Evolutionary conservation across 2,888 invertebrate species (phyloP).

Genomic region (Cantharis nigra): DNA sequence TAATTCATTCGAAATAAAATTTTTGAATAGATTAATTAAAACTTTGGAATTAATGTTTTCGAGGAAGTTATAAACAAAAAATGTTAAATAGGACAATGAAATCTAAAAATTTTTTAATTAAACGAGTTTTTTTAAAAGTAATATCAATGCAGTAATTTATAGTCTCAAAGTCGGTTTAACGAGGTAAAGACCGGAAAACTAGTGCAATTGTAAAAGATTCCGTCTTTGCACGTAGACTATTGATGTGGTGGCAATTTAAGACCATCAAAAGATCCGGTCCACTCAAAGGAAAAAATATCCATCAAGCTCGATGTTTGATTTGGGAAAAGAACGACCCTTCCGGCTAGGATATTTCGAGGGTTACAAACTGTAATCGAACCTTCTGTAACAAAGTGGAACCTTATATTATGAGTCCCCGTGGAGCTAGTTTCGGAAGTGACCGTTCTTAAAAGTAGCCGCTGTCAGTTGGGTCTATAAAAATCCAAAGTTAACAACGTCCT

Average conservation of each 20-base stretch:
- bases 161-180: background rate
- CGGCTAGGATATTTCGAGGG: constrained; percentile 28
- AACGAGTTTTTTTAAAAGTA: background rate
- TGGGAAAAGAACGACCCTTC: constrained; percentile 26
- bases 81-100: background rate
- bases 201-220: constrained; percentile 1
- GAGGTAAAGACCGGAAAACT: constrained; percentile 16
- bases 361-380: constrained; percentile 21
- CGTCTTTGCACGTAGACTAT: constrained; percentile 7
- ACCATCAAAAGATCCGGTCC: constrained; percentile 21
- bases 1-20: background rate
- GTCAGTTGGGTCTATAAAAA: constrained; percentile 33
- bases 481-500: constrained; percentile 45
- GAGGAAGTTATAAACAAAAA: background rate
- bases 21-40: background rate
- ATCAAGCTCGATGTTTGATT: constrained; percentile 21
- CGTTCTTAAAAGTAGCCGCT: constrained; percentile 37
- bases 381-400: constrained; percentile 23
- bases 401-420: constrained; percentile 24
- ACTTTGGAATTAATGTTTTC: background rate
- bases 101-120: background rate
- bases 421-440: constrained; percentile 41
- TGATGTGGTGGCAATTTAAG: constrained; percentile 21
- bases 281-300: constrained; percentile 17
- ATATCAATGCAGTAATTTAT: background rate